These are phyloP conservation scores for Hyalella azteca DNA, from an alignment of 2,888 invertebrate species.

Conservation along the genomic window DNA sequence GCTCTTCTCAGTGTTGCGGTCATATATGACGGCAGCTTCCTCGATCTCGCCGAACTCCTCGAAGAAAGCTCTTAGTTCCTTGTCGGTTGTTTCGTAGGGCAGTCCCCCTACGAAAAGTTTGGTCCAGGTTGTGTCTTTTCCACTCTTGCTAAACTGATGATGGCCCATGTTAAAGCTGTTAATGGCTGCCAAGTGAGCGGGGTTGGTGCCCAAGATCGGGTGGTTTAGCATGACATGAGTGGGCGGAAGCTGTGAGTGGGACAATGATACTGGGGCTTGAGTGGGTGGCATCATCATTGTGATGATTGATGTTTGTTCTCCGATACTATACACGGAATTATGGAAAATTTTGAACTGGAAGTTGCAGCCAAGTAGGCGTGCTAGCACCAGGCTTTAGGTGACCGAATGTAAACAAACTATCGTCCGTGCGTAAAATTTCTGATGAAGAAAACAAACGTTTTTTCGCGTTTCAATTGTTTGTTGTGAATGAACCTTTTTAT, in stretches of 20 bases:
- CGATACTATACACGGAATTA: no score
- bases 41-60: constrained; percentile 97
- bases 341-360: no score
- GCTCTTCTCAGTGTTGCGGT: constrained; percentile 95
- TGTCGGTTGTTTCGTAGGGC: constrained; percentile 97
- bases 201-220: constrained; percentile 9
- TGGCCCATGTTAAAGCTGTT: not conserved
- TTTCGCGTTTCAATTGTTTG: no score
- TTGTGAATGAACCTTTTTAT: no score
- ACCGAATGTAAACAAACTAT: no score
- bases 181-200: not conserved
- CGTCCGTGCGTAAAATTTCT: no score
- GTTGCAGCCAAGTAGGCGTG: no score
- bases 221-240: constrained; percentile 24
- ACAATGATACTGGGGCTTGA: constrained; percentile 17
- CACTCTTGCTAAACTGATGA: constrained; percentile 67
- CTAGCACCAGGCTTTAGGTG: no score
- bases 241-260: constrained; percentile 10
- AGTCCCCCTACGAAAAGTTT: constrained; percentile 97
- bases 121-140: constrained; percentile 97
- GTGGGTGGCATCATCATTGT: constrained; percentile 34
- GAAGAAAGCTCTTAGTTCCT: constrained; percentile 93
- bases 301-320: no score
- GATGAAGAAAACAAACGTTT: no score
- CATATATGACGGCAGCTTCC: constrained; percentile 97